Evolutionary conservation across 1,140 invertebrate genomes (phyloP).

Genomic region (Drosophila novamexicana): DNA sequence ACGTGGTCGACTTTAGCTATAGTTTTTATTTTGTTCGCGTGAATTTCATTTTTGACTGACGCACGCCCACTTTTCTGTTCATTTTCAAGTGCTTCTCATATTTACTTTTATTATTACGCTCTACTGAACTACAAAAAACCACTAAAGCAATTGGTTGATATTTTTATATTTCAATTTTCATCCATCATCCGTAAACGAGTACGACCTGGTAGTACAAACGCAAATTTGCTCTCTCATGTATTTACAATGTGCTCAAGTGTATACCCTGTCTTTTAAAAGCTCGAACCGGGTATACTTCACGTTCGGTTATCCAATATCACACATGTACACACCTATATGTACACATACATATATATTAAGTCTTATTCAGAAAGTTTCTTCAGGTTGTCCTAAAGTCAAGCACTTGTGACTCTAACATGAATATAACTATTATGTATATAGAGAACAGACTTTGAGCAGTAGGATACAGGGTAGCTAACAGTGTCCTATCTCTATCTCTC

Average conservation of each 20-base stretch:
- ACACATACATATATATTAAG: no score
- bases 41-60: constrained; percentile 7
- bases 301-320: no score
- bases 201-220: background rate
- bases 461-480: background rate
- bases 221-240: background rate
- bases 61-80: constrained; percentile 35
- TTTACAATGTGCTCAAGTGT: constrained; percentile 11
- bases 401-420: no score
- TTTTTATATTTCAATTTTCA: constrained; percentile 2
- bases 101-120: background rate
- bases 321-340: no score
- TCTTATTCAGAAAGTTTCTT: no score
- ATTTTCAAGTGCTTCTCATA: background rate
- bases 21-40: background rate
- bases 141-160: constrained; percentile 5
- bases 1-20: background rate
- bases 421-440: no score
- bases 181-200: background rate
- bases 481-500: background rate
- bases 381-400: no score
- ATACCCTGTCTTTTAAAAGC: background rate
- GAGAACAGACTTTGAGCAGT: no score
- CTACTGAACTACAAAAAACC: no score
- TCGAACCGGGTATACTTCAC: background rate